phyloP scores from a whole-genome alignment of 2,797 vertebrate species.

The Myiothlypis chrysogaster region DNA sequence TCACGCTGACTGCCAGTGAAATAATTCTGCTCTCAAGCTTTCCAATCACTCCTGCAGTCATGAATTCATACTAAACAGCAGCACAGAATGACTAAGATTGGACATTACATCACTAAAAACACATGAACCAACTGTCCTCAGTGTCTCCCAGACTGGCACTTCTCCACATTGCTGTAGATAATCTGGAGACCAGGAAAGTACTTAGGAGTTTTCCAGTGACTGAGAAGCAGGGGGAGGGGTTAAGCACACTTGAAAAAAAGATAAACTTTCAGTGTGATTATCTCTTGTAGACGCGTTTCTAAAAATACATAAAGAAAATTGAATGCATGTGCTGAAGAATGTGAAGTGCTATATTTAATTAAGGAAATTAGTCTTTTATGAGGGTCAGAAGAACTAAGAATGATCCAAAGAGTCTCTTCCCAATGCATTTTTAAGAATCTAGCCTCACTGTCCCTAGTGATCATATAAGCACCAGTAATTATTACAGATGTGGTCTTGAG shows the following conservation, averaged over 20 bases:
- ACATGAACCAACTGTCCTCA: not conserved
- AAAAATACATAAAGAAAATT: slow-evolving; percentile 3
- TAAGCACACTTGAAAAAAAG: not conserved
- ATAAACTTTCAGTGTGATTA: not conserved
- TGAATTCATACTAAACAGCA: not conserved
- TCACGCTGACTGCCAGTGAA: not conserved
- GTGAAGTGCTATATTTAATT: not conserved
- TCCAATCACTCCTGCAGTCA: not conserved
- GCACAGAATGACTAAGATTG: not conserved
- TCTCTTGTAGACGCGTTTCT: not conserved
- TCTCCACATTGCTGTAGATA: not conserved
- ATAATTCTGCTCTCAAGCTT: not conserved
- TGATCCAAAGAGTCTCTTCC: not conserved
- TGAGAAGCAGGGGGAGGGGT: not conserved
- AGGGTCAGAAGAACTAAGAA: not conserved
- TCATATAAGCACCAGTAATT: not conserved
- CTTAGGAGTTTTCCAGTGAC: not conserved
- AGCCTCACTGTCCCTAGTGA: not conserved
- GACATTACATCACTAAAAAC: not conserved
- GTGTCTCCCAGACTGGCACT: not conserved
- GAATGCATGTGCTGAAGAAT: not conserved
- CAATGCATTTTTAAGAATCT: not conserved
- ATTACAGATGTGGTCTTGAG: not conserved
- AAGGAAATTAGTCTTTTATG: not conserved
- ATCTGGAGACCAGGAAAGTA: not conserved